phyloP scores from a whole-genome alignment of 2,888 invertebrate species.

The Himalopsyche tibetana region DNA sequence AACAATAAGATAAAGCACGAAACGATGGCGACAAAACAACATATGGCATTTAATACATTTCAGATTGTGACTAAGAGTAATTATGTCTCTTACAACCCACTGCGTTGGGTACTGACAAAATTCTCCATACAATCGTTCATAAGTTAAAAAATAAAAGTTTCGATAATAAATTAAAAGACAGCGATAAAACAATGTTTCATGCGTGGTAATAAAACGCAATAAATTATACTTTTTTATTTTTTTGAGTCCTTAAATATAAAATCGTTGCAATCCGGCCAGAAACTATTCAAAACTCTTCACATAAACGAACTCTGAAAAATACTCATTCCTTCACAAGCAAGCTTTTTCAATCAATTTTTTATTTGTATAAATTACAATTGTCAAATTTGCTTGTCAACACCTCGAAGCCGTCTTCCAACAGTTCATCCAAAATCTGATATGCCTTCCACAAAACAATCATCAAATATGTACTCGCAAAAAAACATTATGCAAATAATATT shows the following conservation, averaged over 20 bases:
- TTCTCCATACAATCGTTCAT: not conserved
- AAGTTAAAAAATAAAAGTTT: constrained; percentile 16
- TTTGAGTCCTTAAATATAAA: constrained; percentile 4
- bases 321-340: not conserved
- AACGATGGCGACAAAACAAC: not conserved
- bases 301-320: not conserved
- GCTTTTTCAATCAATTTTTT: not conserved
- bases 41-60: constrained; percentile 30
- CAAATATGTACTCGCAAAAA: not conserved
- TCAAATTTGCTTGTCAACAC: not conserved
- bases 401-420: not conserved
- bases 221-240: not conserved
- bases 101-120: not conserved
- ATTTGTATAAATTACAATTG: not conserved
- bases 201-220: not conserved
- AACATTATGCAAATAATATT: not conserved
- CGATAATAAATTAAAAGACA: constrained; percentile 19
- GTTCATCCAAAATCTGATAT: constrained; percentile 9
- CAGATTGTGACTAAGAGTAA: not conserved
- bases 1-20: constrained; percentile 26
- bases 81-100: not conserved
- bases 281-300: not conserved
- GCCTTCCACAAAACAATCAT: not conserved
- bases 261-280: constrained; percentile 13
- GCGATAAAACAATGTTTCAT: not conserved